phyloP scores from a whole-genome alignment of 2,888 invertebrate genomes.

The Caradrina clavipalpis region DNA sequence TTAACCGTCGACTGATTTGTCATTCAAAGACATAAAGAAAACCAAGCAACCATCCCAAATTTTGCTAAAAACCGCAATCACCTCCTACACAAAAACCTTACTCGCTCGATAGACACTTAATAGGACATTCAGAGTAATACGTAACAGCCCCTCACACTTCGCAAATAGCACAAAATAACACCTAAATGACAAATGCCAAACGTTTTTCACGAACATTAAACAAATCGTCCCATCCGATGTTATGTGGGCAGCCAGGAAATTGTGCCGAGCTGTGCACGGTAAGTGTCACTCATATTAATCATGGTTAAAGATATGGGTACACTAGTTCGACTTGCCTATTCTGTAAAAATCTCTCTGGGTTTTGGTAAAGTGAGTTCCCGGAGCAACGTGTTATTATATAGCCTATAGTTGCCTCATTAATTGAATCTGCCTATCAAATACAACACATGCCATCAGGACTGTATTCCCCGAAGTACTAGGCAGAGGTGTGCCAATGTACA shows the following conservation, averaged over 20 bases:
- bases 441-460: too few species aligned
- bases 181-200: constrained; percentile 52
- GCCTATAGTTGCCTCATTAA: too few species aligned
- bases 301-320: not conserved
- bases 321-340: too few species aligned
- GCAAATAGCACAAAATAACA: constrained; percentile 42
- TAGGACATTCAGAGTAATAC: constrained; percentile 24
- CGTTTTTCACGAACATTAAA: constrained; percentile 62
- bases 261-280: constrained; percentile 29
- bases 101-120: not conserved
- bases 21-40: too few species aligned
- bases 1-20: too few species aligned
- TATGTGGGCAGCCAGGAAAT: constrained; percentile 43
- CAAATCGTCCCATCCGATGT: constrained; percentile 44
- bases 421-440: too few species aligned
- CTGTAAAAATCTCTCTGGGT: too few species aligned
- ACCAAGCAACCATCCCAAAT: too few species aligned
- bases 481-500: too few species aligned
- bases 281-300: constrained; percentile 15
- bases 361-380: too few species aligned
- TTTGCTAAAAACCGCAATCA: not conserved
- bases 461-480: too few species aligned
- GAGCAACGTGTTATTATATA: too few species aligned
- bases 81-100: not conserved
- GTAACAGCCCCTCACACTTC: not conserved